phyloP scores from a whole-genome alignment of 2,113 vertebrate genomes.

The Fregata magnificens region DNA sequence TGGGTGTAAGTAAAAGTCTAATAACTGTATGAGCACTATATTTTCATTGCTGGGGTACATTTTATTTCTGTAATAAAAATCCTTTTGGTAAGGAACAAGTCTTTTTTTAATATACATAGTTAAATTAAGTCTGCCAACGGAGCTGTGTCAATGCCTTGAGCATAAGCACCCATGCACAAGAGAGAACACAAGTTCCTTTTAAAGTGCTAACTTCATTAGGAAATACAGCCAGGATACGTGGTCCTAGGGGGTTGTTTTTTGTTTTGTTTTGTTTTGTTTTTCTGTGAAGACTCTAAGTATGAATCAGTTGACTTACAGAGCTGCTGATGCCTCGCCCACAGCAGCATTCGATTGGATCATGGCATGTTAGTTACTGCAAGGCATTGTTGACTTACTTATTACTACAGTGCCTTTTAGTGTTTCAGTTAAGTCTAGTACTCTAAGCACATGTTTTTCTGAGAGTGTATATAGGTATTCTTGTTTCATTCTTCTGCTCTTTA shows the following conservation, averaged over 20 bases:
- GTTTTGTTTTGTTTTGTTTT: background rate
- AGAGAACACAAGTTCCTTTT: background rate
- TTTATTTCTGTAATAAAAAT: background rate
- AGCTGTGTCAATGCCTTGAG: background rate
- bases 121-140: background rate
- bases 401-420: background rate
- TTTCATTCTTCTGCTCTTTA: background rate
- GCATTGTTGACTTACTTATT: background rate
- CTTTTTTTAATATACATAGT: background rate
- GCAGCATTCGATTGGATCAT: background rate
- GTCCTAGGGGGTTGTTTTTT: background rate
- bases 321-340: background rate
- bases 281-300: background rate
- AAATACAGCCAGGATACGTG: background rate
- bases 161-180: background rate
- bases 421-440: background rate
- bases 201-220: background rate
- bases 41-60: background rate
- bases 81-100: background rate
- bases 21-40: background rate
- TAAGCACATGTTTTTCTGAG: background rate
- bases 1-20: background rate
- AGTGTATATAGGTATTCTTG: background rate
- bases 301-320: background rate
- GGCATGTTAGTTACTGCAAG: background rate